Evolutionary conservation across 92 coral and sea anemone species (phyloP), one percentile per base, ranked within the genome.

Genomic region (Phenganax subtilis): DNA sequence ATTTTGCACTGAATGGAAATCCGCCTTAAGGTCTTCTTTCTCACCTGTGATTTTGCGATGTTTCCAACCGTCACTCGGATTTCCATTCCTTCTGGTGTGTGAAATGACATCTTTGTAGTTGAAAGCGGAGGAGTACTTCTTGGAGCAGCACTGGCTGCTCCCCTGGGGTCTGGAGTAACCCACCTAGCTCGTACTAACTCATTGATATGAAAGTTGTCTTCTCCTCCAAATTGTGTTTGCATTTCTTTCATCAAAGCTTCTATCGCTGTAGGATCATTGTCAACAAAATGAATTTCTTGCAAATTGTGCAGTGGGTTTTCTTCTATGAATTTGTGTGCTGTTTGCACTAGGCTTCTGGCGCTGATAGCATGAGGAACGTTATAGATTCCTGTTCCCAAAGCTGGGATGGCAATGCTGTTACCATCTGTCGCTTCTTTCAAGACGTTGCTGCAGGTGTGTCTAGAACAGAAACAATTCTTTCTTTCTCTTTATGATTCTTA

Each of bases 201-300:
- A 15, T 79, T 68, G 73, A 68, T 68, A 2, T 68, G 52, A n/a
- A 68, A 68, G 73, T 79, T 73, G 12, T 0, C 5, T 3, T 73
- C 31, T 47, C 12, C 0, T 51, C 62, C 15, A 62, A 79, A 65
- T 62, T 53, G 63, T 64, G 37, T 17, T 9, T 9, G 0, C 74
- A 79, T 79, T 64, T 79, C 83, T 51, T 62, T 65, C 72, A 79
- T 65, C 57, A 79, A 65, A 10, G 83, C 83, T 62, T 79, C 74
- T 12, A 79, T 51, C 27, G 83, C 83, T 29, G 37, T 2, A 0
- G 83, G 60, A 4, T 79, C 62, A 8, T 62, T 79, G 62, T 79
- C 83, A 52, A 79, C 83, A 62, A 79, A 79, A 54, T 79, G 83
- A 29, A 79, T 51, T 54, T 79, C 74, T 63, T 29, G 51, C 28